phyloP scores from a whole-genome alignment of 2,113 vertebrate species.

The Dryoscopus gambensis region DNA sequence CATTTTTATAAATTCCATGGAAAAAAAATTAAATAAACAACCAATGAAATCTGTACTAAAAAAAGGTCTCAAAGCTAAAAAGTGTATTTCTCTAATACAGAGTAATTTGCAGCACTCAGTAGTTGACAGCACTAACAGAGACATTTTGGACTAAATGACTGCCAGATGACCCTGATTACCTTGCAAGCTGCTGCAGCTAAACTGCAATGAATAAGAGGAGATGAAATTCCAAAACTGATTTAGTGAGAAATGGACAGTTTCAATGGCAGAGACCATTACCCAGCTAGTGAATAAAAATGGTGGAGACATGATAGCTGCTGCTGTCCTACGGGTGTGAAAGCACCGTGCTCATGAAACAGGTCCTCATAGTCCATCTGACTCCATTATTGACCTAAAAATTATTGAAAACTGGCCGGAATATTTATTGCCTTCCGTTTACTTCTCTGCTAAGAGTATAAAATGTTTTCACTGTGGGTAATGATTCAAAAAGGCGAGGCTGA shows the following conservation, averaged over 20 bases:
- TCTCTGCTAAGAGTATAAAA: neutral
- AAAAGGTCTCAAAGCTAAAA: neutral
- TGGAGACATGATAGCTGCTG: neutral
- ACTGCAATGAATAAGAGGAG: neutral
- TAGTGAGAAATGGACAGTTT: neutral
- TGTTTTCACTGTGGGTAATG: neutral
- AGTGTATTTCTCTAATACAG: neutral
- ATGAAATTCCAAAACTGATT: neutral
- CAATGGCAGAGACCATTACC: neutral
- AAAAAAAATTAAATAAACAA: neutral
- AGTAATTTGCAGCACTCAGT: neutral
- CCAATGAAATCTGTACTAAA: neutral
- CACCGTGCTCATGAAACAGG: neutral
- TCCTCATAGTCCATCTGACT: neutral
- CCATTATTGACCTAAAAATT: neutral
- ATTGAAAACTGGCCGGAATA: neutral
- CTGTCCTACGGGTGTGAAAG: neutral
- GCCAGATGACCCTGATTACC: neutral
- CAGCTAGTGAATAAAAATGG: neutral
- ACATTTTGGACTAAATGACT: neutral
- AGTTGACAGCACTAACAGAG: neutral
- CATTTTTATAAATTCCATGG: neutral
- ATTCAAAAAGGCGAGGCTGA: neutral
- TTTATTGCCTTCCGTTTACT: neutral
- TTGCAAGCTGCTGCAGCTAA: neutral